Evolutionary conservation across 2,797 vertebrate genomes (phyloP).

Genomic region (Notolabrus celidotus): DNA sequence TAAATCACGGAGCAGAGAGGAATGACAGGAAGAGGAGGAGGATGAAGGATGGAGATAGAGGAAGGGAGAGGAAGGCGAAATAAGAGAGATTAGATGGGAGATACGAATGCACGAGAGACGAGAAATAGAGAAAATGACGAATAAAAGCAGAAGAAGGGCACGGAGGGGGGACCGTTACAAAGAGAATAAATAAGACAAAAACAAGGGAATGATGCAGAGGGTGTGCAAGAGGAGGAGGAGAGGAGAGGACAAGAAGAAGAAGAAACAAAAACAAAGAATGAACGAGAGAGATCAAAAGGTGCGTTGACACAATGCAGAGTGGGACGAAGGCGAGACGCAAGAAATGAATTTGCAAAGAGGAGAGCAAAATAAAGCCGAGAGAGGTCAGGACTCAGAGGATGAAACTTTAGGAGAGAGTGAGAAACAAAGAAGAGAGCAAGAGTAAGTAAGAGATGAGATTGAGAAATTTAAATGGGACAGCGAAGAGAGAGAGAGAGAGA

Average conservation of each 20-base stretch:
- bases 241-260: too few relatives aligned
- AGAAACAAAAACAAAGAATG: background rate
- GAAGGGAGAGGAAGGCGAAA: constrained; percentile 1
- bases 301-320: background rate
- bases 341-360: background rate
- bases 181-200: constrained; percentile 3
- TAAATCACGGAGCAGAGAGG: constrained; percentile 41
- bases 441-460: background rate
- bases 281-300: constrained; percentile 4
- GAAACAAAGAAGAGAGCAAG: constrained; percentile 1
- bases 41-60: constrained; percentile 9
- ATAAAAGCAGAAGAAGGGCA: background rate
- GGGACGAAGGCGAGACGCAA: background rate
- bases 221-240: background rate
- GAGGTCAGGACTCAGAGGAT: background rate
- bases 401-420: background rate
- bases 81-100: constrained; percentile 16
- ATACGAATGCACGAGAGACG: background rate
- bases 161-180: background rate
- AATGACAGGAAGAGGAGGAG: constrained; percentile 29
- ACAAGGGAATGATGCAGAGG: constrained; percentile 18
- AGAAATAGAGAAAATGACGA: background rate
- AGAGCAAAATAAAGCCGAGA: background rate
- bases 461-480: background rate
- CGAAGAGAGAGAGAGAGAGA: background rate